phyloP scores from a whole-genome alignment of 2,797 vertebrate species.

The Falco columbarius region DNA sequence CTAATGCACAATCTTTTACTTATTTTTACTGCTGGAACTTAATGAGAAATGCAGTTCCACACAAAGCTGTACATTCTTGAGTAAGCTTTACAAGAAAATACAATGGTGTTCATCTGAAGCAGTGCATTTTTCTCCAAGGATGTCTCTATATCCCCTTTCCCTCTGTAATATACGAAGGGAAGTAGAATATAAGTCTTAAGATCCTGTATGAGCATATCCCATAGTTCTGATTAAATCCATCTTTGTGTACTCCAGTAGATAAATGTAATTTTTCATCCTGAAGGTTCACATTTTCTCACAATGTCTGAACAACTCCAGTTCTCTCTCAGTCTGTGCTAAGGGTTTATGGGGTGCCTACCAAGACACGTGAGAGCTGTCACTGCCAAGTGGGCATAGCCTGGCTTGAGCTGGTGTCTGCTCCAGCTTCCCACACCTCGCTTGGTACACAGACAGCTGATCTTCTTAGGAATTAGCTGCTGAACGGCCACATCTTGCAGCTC shows the following conservation, averaged over 20 bases:
- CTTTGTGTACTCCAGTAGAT: neutral
- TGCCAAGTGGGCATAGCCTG: neutral
- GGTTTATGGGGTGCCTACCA: neutral
- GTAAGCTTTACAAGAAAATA: neutral
- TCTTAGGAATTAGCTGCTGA: neutral
- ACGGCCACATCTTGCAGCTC: neutral
- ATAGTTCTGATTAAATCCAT: neutral
- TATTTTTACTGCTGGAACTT: neutral
- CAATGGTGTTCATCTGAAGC: neutral
- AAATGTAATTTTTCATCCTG: neutral
- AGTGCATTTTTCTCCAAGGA: neutral
- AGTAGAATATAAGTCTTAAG: neutral
- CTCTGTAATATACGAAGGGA: neutral
- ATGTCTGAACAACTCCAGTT: neutral
- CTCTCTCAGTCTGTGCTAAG: neutral
- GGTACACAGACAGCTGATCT: neutral
- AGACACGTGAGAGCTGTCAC: neutral
- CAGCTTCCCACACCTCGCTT: neutral
- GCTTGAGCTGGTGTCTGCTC: neutral
- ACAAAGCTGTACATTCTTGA: neutral
- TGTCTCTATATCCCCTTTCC: neutral
- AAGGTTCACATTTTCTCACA: neutral
- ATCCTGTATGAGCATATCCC: neutral
- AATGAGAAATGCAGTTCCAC: neutral
- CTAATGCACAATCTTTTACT: neutral